Conservation (phyloP, 2,888 invertebrate genomes). For the Quadriops clusia region DNA sequence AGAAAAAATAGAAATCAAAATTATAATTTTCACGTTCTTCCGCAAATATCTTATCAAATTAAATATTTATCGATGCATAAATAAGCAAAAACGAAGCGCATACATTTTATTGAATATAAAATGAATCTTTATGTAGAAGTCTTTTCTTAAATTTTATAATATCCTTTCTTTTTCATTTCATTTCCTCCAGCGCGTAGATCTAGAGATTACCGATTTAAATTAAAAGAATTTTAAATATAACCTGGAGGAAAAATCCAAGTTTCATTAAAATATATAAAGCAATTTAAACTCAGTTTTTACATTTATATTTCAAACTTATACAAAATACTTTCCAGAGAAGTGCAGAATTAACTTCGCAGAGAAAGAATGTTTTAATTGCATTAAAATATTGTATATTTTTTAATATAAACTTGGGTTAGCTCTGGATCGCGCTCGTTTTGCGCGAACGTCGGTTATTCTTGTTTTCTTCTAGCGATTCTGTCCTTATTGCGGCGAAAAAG, state of each 20-base stretch:
- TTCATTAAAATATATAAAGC: constrained; percentile 27
- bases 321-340: constrained; percentile 20
- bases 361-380: constrained; percentile 29
- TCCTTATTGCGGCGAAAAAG: constrained; percentile 14
- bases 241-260: constrained; percentile 24
- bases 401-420: constrained; percentile 19
- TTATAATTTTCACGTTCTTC: too few relatives aligned
- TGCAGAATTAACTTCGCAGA: constrained; percentile 22
- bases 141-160: constrained; percentile 12
- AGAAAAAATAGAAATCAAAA: too few relatives aligned
- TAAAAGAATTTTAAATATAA: constrained; percentile 24
- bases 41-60: too few relatives aligned
- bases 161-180: constrained; percentile 18
- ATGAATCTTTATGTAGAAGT: too few relatives aligned
- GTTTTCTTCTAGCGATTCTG: constrained; percentile 5
- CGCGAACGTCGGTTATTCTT: constrained; percentile 2
- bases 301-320: constrained; percentile 22
- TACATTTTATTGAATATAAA: too few relatives aligned
- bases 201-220: constrained; percentile 23
- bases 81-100: too few relatives aligned
- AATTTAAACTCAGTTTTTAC: constrained; percentile 25
- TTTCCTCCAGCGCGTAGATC: constrained; percentile 15
- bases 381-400: constrained; percentile 28
- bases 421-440: constrained; percentile 7
- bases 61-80: too few relatives aligned